Conservation (phyloP, 2,797 vertebrate genomes). For the Sebastes steindachneri region DNA sequence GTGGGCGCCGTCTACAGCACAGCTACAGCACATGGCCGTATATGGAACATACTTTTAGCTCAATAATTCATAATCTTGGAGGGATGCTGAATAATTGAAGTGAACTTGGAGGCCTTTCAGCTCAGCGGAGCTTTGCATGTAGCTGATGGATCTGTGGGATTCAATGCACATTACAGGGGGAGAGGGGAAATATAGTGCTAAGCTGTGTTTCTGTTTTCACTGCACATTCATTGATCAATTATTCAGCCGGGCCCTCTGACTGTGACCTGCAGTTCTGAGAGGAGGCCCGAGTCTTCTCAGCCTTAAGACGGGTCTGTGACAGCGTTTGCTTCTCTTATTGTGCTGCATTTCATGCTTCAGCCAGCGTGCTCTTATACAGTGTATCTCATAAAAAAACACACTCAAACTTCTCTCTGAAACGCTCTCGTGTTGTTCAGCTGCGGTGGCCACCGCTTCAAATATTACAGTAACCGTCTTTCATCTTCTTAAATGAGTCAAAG, state of each 20-base stretch:
- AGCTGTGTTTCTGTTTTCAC: slow-evolving; percentile 87
- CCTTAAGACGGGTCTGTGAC: slow-evolving; percentile 67
- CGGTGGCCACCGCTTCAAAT: slow-evolving; percentile 64
- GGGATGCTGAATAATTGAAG: slow-evolving; percentile 89
- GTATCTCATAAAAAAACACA: slow-evolving; percentile 47
- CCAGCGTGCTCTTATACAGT: slow-evolving; percentile 42
- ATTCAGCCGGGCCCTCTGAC: slow-evolving; percentile 82
- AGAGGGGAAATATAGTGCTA: slow-evolving; percentile 85
- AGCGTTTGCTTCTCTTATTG: slow-evolving; percentile 68
- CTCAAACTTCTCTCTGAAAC: slow-evolving; percentile 54
- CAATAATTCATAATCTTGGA: slow-evolving; percentile 89
- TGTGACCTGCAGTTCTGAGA: slow-evolving; percentile 82
- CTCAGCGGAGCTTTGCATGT: slow-evolving; percentile 85
- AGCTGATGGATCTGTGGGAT: slow-evolving; percentile 86
- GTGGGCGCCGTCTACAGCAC: slow-evolving; percentile 71
- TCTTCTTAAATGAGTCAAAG: slow-evolving; percentile 76
- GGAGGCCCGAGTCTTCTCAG: slow-evolving; percentile 59
- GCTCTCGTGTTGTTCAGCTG: slow-evolving; percentile 42
- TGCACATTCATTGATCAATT: slow-evolving; percentile 86
- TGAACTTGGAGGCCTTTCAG: slow-evolving; percentile 89
- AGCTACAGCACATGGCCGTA: slow-evolving; percentile 72
- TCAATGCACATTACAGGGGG: slow-evolving; percentile 82
- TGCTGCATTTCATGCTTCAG: slow-evolving; percentile 65
- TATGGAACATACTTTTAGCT: slow-evolving; percentile 89
- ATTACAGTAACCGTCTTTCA: slow-evolving; percentile 75